These are phyloP conservation scores for Vesta saturnalis DNA, from an alignment of 2,888 invertebrate genomes.

Conservation along the genomic window DNA sequence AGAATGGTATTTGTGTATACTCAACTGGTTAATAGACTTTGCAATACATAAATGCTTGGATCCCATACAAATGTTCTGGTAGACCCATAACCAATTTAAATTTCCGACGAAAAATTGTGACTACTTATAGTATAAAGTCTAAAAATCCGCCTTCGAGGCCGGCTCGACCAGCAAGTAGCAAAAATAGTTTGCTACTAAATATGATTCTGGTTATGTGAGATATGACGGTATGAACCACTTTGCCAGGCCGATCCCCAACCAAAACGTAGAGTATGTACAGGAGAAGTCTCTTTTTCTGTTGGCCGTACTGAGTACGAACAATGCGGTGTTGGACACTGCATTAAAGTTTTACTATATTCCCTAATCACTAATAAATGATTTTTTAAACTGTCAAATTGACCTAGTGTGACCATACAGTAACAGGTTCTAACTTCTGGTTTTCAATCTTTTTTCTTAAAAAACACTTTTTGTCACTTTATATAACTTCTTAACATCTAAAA, in stretches of 20 bases:
- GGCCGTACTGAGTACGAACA: too few relatives aligned
- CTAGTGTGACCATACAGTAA: too few relatives aligned
- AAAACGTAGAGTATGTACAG: not conserved
- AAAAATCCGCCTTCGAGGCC: not conserved
- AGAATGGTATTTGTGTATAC: too few relatives aligned
- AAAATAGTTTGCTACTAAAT: not conserved
- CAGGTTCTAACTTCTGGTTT: too few relatives aligned
- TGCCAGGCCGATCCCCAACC: not conserved
- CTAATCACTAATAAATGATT: too few relatives aligned
- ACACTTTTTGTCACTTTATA: too few relatives aligned
- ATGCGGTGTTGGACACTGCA: too few relatives aligned
- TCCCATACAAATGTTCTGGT: not conserved
- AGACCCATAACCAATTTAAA: not conserved
- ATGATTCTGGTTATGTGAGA: not conserved
- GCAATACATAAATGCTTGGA: not conserved
- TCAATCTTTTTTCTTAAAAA: too few relatives aligned
- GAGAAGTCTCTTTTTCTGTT: too few relatives aligned
- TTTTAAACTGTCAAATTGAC: too few relatives aligned
- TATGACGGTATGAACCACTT: not conserved
- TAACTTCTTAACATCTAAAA: too few relatives aligned
- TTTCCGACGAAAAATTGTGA: not conserved
- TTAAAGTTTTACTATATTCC: too few relatives aligned
- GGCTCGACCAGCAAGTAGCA: not conserved
- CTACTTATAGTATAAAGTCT: not conserved
- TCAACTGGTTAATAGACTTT: not conserved